Evolutionary conservation across 2,888 invertebrate species (phyloP), one percentile per base, ranked within the genome.

Genomic region (Apodemia mormo): DNA sequence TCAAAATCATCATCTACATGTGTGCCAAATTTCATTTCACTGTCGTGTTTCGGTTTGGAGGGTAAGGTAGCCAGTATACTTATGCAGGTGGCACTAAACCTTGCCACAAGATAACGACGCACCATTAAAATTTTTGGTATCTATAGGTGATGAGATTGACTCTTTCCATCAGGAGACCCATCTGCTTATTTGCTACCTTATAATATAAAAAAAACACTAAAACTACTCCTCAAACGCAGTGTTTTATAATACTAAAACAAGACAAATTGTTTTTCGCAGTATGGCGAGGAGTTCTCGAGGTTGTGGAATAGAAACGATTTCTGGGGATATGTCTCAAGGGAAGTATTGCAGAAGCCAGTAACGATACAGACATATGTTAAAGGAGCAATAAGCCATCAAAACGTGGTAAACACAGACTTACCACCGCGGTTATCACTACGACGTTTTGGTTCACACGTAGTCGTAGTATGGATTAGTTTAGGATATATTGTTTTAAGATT

Each of bases 371-470:
- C 92, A 9, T 95, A 95, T 73, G 94, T 95, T 33, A 96, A 96
- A 81, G 94, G 94, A 9, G 78, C 83, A 22, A 14, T 14, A 14
- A 49, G 49, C 49, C 49, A 49, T 4, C 49, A 49, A 49, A 49
- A 49, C 14, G 86, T 95, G 12, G 90, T 94, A 12, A 90, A 94
- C 65, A 90, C 92, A 72, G 89, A 94, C 37, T 85, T 97, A 65
- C 96, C 96, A 0, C 95, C 97, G 1, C 88, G 97, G 67, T 77
- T 97, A 9, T 96, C 96, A 66, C 85, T 97, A 66, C 93, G 97
- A 58, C 87, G 93, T 67, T 89, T 96, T 22, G 97, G 96, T 6
- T 95, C 95, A 67, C 94, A 96, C 76, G 91, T 93, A 56, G 94
- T 95, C 69, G 81, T 96, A 43, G 79, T 92, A 1, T 94, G 94